Evolutionary conservation across 1,140 invertebrate genomes (phyloP).

Genomic region (Philaenus spumarius): DNA sequence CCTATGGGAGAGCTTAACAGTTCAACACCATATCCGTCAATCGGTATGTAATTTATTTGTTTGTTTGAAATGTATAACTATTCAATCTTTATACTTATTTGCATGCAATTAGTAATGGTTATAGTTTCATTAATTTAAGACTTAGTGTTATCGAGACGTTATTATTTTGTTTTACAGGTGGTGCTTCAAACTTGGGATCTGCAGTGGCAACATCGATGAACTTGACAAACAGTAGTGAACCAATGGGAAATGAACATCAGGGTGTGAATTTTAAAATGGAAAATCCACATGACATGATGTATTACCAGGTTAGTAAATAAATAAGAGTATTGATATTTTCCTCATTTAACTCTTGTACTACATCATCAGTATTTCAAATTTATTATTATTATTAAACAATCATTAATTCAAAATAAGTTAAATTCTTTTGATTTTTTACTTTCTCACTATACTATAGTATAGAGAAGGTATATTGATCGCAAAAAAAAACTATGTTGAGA

Average conservation of each 20-base stretch:
- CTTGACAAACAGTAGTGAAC: constrained; percentile 54
- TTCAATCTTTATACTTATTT: no score
- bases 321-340: neutral
- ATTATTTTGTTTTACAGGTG: constrained; percentile 14
- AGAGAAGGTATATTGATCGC: no score
- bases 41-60: constrained; percentile 23
- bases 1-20: constrained; percentile 54
- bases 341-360: neutral
- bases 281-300: constrained; percentile 52
- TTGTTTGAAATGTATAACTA: no score
- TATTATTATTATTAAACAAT: neutral
- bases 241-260: constrained; percentile 40
- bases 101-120: no score
- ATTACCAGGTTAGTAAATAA: constrained; percentile 49
- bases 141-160: no score
- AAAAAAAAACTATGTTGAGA: no score
- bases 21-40: constrained; percentile 11
- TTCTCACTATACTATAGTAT: no score
- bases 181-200: constrained; percentile 60
- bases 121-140: no score
- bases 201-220: constrained; percentile 75
- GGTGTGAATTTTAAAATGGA: constrained; percentile 43
- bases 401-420: neutral
- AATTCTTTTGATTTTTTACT: no score
- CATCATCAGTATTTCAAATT: neutral